Base-by-base conservation (phyloP, 2,113 vertebrate genomes). In the Tragelaphus strepsiceros region DNA sequence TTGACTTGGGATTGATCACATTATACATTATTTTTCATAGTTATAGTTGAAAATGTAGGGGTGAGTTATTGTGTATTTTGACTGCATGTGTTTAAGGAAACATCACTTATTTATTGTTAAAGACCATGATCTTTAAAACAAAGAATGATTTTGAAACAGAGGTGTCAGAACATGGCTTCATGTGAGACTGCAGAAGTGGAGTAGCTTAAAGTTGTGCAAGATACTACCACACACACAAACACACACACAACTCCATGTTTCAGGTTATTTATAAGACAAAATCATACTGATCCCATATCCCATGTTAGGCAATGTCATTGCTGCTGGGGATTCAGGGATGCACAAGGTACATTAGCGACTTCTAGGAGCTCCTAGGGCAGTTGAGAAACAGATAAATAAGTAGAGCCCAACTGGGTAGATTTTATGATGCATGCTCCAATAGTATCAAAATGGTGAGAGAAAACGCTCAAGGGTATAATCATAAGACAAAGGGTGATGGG, bases 111-210 rank as follows among this genome's bases (percentile, higher is more conserved):
- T 32, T 86, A 56, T 54, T 62, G 54, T 78, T 58, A 74, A 94
- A 93, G 8, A 51, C 26, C 13, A 7, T 46, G 9, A 3, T 19
- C 3, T 24, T 24, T 3, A 14, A 90, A 71, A 67, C 58, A 71
- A 58, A 46, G 9, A 74, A 4, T 83, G 1, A 3, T 49, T 93
- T 91, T 71, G 35, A 74, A 87, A 26, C 54, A 81, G 61, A 89
- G 5, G 1, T 43, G 15, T 0, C 6, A 87, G 21, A 39, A 5
- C 0, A 6, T 64, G 30, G 1, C 3, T 90, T 94, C 11, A 5
- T n/a, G 0, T 84, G 53, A n/a, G 7, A 78, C 56, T 86, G 32
- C 2, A 7, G 51, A 43, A 22, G 71, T 2, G 53, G 1, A 39
- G 6, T 83, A 6, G 46, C n/a, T 61, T 64, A 51, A 82, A 49